Conservation (phyloP, 2,888 invertebrate species). For the Pristionchus fissidentatus region DNA sequence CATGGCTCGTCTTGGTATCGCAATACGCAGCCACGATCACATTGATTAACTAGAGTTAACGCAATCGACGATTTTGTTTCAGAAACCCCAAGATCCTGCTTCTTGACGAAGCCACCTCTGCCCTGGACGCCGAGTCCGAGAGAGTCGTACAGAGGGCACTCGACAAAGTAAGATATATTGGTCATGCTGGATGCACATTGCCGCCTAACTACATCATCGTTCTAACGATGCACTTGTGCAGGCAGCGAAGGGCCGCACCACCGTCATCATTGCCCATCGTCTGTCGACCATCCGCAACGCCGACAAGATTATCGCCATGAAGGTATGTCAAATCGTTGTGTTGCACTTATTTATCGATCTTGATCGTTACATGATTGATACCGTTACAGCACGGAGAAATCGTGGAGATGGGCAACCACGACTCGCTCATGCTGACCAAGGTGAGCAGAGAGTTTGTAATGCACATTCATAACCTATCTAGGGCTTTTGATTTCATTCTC, state of each 20-base stretch:
- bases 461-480: too few relatives aligned
- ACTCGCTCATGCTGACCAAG: constrained; percentile 81
- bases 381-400: constrained; percentile 77
- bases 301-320: constrained; percentile 78
- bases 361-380: neutral
- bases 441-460: neutral
- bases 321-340: constrained; percentile 76
- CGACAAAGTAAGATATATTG: constrained; percentile 76
- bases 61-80: neutral
- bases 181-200: neutral
- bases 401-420: constrained; percentile 84
- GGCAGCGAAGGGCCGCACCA: constrained; percentile 76
- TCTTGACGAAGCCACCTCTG: constrained; percentile 68
- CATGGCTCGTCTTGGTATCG: too few relatives aligned
- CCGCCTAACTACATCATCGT: neutral
- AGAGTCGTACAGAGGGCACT: constrained; percentile 77
- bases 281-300: constrained; percentile 79
- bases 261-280: constrained; percentile 78
- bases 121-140: constrained; percentile 66
- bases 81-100: constrained; percentile 67
- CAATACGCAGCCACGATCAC: too few relatives aligned
- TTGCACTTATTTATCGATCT: constrained; percentile 73
- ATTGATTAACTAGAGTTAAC: neutral
- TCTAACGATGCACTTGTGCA: neutral
- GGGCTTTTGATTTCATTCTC: neutral